Conservation (phyloP, 2,888 invertebrate genomes). For the Napeogenes inachia region DNA sequence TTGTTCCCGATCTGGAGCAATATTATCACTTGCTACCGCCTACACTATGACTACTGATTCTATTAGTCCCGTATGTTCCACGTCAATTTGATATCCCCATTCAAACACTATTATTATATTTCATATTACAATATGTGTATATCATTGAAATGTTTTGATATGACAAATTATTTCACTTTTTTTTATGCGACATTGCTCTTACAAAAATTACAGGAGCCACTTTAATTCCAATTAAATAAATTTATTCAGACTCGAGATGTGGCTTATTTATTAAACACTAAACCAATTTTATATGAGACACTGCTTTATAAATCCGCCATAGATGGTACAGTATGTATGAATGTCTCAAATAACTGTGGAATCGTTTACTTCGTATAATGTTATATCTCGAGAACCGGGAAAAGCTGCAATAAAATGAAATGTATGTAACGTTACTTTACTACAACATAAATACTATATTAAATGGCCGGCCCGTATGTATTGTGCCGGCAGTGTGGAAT, state of each 20-base stretch:
- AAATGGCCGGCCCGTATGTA: background rate
- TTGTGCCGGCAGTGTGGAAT: too few species aligned
- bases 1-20: slow-evolving; percentile 19
- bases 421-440: slow-evolving; percentile 12
- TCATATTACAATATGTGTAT: too few species aligned
- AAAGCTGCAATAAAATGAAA: slow-evolving; percentile 15
- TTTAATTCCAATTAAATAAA: background rate
- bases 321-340: background rate
- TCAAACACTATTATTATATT: too few species aligned
- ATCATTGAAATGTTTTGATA: background rate
- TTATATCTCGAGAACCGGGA: slow-evolving; percentile 8
- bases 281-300: background rate
- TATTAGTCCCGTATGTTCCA: too few species aligned
- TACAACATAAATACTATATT: slow-evolving; percentile 14
- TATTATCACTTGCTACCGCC: background rate
- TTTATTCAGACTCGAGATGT: background rate
- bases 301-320: background rate
- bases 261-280: background rate
- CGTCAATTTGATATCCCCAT: too few species aligned
- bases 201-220: background rate
- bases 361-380: background rate
- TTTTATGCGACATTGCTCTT: background rate
- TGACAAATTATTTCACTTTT: background rate
- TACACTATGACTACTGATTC: too few species aligned
- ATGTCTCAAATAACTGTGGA: background rate